These are phyloP conservation scores for Elaeidobius kamerunicus DNA, from an alignment of 2,888 invertebrate species.

Conservation along the genomic window DNA sequence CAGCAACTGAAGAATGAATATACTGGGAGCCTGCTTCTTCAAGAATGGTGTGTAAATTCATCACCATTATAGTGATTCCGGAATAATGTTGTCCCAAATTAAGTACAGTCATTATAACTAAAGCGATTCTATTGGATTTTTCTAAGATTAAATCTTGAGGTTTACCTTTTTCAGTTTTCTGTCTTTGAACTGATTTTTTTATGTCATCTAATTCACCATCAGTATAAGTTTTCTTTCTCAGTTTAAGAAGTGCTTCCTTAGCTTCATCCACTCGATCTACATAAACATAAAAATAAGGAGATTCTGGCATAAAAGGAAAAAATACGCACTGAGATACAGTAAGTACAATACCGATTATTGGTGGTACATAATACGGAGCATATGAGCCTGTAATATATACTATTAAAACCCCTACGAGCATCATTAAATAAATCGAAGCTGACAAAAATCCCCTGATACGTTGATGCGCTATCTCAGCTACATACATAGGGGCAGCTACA, in stretches of 20 bases:
- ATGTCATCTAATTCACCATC: constrained; percentile 43
- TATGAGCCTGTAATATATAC: constrained; percentile 39
- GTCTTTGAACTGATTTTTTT: constrained; percentile 41
- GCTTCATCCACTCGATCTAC: constrained; percentile 42
- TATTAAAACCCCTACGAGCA: constrained; percentile 44
- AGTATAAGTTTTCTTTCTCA: constrained; percentile 39
- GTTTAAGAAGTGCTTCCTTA: constrained; percentile 39
- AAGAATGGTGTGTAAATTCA: constrained; percentile 48
- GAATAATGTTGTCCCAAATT: constrained; percentile 47
- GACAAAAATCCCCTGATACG: constrained; percentile 45
- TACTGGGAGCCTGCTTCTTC: constrained; percentile 44
- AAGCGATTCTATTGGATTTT: constrained; percentile 44
- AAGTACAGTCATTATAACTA: constrained; percentile 45
- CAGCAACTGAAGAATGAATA: constrained; percentile 40
- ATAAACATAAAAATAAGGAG: constrained; percentile 45
- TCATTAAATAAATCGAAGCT: constrained; percentile 44
- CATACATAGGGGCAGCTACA: constrained; percentile 46
- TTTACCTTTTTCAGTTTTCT: constrained; percentile 43
- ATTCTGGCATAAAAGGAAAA: constrained; percentile 48
- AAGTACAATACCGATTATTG: constrained; percentile 40
- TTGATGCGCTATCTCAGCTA: constrained; percentile 45
- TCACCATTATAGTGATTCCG: constrained; percentile 47
- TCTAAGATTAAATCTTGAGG: constrained; percentile 44
- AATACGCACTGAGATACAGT: constrained; percentile 37
- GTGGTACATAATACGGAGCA: constrained; percentile 40